These are phyloP conservation scores for Aleiodes sp. DNA, from an alignment of 1,140 invertebrate genomes.

Conservation along the genomic window DNA sequence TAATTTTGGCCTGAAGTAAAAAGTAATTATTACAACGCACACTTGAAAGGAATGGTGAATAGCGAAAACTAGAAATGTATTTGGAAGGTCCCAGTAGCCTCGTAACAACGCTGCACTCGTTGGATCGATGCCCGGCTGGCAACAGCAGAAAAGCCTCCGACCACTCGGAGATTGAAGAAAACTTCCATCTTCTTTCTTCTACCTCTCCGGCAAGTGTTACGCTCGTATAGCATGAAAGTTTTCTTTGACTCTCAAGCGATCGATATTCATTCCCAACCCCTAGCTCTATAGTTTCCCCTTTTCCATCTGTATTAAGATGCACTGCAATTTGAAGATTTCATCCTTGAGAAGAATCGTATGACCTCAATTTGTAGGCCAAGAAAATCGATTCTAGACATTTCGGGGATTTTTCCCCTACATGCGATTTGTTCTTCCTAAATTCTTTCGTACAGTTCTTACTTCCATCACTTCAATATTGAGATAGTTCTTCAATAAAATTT, in stretches of 20 bases:
- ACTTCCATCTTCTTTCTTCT: constrained; percentile 5
- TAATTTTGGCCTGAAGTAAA: not conserved
- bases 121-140: constrained; percentile 56
- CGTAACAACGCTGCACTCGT: constrained; percentile 43
- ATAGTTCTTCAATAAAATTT: too few species aligned
- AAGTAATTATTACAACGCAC: not conserved
- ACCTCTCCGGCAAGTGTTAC: not conserved
- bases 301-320: too few species aligned
- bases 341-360: not conserved
- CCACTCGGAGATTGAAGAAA: constrained; percentile 31
- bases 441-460: too few species aligned
- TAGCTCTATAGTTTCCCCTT: not conserved
- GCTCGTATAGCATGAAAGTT: not conserved
- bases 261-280: not conserved
- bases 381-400: not conserved
- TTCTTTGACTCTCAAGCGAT: not conserved
- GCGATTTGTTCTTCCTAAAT: too few species aligned
- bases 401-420: too few species aligned
- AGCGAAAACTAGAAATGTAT: not conserved
- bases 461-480: too few species aligned
- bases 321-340: not conserved
- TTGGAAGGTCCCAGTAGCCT: constrained; percentile 21
- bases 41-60: not conserved
- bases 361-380: not conserved
- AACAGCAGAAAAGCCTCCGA: constrained; percentile 51